phyloP scores from a whole-genome alignment of 1,140 invertebrate genomes.

The Drosophila bipectinata region DNA sequence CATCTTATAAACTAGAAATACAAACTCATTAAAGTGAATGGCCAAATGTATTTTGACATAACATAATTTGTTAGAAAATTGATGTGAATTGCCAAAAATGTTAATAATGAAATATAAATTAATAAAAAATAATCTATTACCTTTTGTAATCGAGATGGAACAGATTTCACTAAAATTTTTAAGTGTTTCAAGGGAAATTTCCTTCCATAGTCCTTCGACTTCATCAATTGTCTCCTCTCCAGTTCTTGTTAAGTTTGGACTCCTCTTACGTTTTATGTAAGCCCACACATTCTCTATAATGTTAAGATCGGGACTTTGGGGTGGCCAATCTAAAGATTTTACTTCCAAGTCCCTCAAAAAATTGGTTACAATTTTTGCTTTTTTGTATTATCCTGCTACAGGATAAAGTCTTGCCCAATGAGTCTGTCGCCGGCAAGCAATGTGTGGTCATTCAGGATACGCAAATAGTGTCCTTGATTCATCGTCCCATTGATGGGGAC shows the following conservation, averaged over 20 bases:
- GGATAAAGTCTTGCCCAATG: slow-evolving; percentile 12
- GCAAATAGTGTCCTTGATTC: slow-evolving; percentile 18
- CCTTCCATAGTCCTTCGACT: slow-evolving; percentile 1
- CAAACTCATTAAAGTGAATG: background rate
- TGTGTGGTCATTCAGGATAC: slow-evolving; percentile 23
- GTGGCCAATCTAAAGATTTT: background rate
- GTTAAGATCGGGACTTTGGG: slow-evolving; percentile 4
- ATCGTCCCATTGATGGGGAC: slow-evolving; percentile 6
- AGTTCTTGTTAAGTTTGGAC: slow-evolving; percentile 1
- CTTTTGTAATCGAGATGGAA: no score
- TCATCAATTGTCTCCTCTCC: slow-evolving; percentile 5
- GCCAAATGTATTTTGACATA: slow-evolving; percentile 8
- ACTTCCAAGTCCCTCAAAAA: slow-evolving; percentile 2
- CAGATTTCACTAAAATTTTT: no score
- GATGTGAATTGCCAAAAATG: background rate
- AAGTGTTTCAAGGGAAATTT: background rate
- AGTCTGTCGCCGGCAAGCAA: slow-evolving; percentile 8
- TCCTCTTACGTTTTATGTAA: background rate
- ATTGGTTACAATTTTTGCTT: background rate
- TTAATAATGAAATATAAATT: no score
- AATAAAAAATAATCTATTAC: no score
- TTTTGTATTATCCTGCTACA: slow-evolving; percentile 28
- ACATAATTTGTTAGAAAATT: background rate
- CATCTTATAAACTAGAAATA: slow-evolving; percentile 4
- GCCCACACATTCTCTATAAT: slow-evolving; percentile 9